phyloP scores from a whole-genome alignment of 2,113 vertebrate species.

The Eubucco bourcierii region DNA sequence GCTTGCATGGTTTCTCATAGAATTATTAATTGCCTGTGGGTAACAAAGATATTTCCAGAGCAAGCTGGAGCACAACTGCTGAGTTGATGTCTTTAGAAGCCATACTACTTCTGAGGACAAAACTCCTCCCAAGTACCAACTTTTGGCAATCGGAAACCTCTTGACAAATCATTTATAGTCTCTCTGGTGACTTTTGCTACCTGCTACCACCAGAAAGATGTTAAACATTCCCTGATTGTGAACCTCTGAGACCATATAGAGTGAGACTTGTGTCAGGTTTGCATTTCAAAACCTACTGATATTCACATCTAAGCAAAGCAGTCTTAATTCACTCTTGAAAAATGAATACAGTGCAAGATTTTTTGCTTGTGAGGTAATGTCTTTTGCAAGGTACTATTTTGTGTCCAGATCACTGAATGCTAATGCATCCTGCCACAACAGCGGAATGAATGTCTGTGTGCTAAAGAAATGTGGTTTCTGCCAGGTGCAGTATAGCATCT shows the following conservation, averaged over 20 bases:
- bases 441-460: background rate
- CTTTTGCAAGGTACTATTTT: constrained; percentile 36
- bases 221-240: constrained; percentile 4
- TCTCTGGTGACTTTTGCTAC: constrained; percentile 43
- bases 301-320: constrained; percentile 49
- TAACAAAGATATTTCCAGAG: background rate
- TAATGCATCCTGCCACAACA: background rate
- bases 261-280: constrained; percentile 24
- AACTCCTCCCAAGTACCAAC: background rate
- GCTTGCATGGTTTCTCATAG: background rate
- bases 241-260: constrained; percentile 47
- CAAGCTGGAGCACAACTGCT: background rate
- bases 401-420: background rate
- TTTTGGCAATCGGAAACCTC: constrained; percentile 25
- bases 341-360: constrained; percentile 41
- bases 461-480: background rate
- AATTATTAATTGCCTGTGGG: background rate
- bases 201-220: constrained; percentile 44
- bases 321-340: constrained; percentile 57
- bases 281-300: constrained; percentile 56
- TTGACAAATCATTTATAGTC: constrained; percentile 43
- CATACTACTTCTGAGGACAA: background rate
- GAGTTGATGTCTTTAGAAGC: background rate
- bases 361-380: constrained; percentile 69
- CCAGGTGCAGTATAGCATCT: background rate